These are phyloP conservation scores for Euleptes europaea DNA, from an alignment of 2,113 vertebrate genomes.

Conservation along the genomic window DNA sequence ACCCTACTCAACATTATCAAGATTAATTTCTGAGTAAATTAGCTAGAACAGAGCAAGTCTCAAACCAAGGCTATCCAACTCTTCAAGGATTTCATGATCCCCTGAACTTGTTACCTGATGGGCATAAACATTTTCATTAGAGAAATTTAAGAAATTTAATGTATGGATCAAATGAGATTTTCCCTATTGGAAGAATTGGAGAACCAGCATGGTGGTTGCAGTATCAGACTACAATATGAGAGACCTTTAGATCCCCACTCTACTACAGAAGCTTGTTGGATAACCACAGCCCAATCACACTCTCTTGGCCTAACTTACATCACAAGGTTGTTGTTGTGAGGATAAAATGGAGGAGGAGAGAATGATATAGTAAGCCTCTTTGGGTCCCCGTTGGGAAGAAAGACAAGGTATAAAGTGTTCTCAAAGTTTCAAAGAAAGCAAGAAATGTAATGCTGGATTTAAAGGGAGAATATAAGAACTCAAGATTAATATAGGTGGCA, in stretches of 20 bases:
- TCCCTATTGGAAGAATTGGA: neutral
- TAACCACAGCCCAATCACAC: too few species aligned
- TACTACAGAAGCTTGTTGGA: too few species aligned
- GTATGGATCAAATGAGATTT: neutral
- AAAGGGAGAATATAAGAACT: neutral
- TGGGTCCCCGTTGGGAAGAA: too few species aligned
- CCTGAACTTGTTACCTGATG: neutral
- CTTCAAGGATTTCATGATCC: constrained; percentile 7
- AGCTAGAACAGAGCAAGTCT: constrained; percentile 36
- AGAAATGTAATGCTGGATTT: constrained; percentile 11
- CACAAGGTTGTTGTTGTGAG: too few species aligned
- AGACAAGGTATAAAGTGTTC: neutral
- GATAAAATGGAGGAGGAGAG: too few species aligned
- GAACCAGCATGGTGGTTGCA: too few species aligned
- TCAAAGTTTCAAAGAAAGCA: neutral
- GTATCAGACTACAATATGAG: too few species aligned
- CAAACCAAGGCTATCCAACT: constrained; percentile 30
- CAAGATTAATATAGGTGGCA: constrained; percentile 7
- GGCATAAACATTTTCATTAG: neutral
- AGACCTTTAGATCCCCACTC: too few species aligned
- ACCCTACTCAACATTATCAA: constrained; percentile 34
- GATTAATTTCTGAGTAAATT: constrained; percentile 50
- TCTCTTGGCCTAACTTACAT: too few species aligned
- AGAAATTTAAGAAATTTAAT: constrained; percentile 6
- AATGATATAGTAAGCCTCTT: too few species aligned